phyloP scores from a whole-genome alignment of 30 jellyfish, hydroid and myxozoan genomes.

The Turritopsis dohrnii region DNA sequence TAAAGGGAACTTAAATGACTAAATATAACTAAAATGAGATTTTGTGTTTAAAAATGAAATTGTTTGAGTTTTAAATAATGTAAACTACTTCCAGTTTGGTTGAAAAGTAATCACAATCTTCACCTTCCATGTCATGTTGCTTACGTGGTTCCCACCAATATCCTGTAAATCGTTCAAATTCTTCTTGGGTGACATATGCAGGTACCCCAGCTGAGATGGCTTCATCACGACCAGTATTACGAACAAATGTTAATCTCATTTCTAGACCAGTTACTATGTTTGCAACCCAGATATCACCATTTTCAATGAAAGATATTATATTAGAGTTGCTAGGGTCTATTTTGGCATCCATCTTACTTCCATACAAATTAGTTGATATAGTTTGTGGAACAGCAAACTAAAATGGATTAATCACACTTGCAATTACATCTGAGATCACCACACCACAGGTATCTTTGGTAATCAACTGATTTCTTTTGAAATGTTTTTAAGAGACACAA shows the following conservation, averaged over 20 bases:
- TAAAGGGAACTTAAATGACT: too few relatives aligned
- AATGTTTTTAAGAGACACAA: too few relatives aligned
- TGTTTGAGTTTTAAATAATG: too few relatives aligned
- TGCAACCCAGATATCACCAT: constrained; percentile 76
- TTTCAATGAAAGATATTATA: constrained; percentile 54
- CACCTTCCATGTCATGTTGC: constrained; percentile 48
- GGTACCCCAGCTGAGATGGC: constrained; percentile 88
- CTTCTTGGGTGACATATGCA: constrained; percentile 81
- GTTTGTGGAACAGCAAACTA: constrained; percentile 51
- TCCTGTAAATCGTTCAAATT: constrained; percentile 85
- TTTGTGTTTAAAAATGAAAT: too few relatives aligned
- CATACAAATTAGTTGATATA: constrained; percentile 49
- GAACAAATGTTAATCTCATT: constrained; percentile 69
- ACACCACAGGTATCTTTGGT: too few relatives aligned
- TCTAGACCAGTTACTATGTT: constrained; percentile 58
- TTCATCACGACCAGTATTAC: constrained; percentile 59
- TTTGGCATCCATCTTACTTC: constrained; percentile 84
- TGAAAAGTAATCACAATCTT: background rate
- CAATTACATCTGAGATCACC: too few relatives aligned
- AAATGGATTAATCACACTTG: background rate
- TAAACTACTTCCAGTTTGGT: too few relatives aligned
- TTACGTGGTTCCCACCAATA: constrained; percentile 88
- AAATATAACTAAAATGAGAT: too few relatives aligned
- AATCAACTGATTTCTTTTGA: too few relatives aligned
- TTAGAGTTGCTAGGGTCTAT: constrained; percentile 76